Evolutionary conservation across 2,888 invertebrate genomes (phyloP).

Genomic region (Drosophila conformis): DNA sequence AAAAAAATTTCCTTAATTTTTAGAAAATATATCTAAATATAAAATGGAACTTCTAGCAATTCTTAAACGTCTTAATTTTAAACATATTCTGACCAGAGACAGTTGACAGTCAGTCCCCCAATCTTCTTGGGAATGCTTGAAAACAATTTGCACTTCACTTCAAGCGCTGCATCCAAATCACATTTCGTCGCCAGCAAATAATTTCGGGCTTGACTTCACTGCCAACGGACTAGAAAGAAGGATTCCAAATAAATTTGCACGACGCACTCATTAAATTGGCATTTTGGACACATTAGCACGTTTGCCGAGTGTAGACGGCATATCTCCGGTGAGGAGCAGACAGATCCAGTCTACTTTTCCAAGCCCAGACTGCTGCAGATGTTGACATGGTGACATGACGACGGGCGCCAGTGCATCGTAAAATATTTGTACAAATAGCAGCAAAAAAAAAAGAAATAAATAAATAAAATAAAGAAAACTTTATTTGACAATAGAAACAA

Average conservation of each 20-base stretch:
- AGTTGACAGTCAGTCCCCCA: neutral
- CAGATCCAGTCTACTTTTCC: conserved; percentile 12
- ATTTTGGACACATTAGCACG: conserved; percentile 67
- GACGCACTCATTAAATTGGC: conserved; percentile 56
- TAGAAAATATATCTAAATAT: neutral
- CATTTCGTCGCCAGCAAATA: conserved; percentile 47
- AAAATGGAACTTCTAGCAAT: conserved; percentile 38
- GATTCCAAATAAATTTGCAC: conserved; percentile 49
- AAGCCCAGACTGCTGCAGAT: conserved; percentile 28
- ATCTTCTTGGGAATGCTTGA: conserved; percentile 29
- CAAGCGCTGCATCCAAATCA: conserved; percentile 46
- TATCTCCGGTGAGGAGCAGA: conserved; percentile 50
- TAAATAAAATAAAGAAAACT: conserved; percentile 20
- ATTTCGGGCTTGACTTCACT: conserved; percentile 71
- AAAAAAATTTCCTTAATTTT: neutral
- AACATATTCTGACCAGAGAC: neutral
- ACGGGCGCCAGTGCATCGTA: conserved; percentile 68
- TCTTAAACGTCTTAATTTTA: neutral
- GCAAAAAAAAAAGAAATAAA: neutral
- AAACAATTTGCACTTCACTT: conserved; percentile 58
- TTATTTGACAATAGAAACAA: conserved; percentile 39
- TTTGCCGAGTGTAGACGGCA: conserved; percentile 55
- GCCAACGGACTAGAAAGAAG: conserved; percentile 68
- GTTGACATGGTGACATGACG: conserved; percentile 29
- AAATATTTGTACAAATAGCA: conserved; percentile 60